These are phyloP conservation scores for Drosophila paranaensis DNA, from an alignment of 2,888 invertebrate genomes.

Conservation along the genomic window DNA sequence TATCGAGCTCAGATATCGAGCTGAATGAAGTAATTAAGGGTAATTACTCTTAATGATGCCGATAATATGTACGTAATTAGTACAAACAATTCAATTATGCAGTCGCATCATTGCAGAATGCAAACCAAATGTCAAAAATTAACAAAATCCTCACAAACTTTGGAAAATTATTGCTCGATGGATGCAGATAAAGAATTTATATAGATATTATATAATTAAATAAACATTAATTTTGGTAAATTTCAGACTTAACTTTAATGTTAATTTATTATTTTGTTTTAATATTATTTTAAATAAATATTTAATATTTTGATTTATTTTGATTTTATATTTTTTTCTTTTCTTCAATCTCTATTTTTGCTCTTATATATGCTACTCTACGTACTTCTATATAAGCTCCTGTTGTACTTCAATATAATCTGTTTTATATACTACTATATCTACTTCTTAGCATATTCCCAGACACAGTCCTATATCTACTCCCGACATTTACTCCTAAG, in stretches of 20 bases:
- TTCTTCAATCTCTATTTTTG: no score
- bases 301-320: no score
- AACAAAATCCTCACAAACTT: background rate
- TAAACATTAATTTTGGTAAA: background rate
- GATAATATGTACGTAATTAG: background rate
- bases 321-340: no score
- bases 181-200: background rate
- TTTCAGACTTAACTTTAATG: background rate
- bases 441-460: background rate
- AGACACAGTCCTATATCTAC: background rate
- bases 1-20: background rate
- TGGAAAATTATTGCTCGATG: background rate
- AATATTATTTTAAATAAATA: no score
- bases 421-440: background rate
- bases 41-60: conserved; percentile 31
- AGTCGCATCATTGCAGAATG: background rate
- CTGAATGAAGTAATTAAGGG: conserved; percentile 19
- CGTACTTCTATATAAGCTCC: background rate
- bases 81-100: background rate
- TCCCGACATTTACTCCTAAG: background rate
- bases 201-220: background rate
- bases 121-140: background rate
- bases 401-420: no score
- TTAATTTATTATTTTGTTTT: background rate
- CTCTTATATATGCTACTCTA: background rate